Percentiles rank a stretch among this genome's conserved stretches.
Evolutionary conservation across 2,888 invertebrate species (phyloP).

Genomic region (Selenia dentaria): DNA sequence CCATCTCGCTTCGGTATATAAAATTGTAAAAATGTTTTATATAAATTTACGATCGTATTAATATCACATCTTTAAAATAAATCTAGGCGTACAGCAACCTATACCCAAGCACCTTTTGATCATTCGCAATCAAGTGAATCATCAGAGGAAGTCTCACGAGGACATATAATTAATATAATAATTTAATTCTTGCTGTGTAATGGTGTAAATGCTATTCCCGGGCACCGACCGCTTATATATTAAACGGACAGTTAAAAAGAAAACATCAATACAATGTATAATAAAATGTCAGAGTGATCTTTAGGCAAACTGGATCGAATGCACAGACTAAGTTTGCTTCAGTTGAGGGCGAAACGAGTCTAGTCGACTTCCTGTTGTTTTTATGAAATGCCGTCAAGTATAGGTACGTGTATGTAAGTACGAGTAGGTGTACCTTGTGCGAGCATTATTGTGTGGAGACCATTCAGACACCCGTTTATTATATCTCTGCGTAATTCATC

Average conservation of each 20-base stretch:
- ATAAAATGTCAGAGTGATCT: slow-evolving; percentile 80
- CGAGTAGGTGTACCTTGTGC: neutral
- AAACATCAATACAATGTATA: slow-evolving; percentile 41
- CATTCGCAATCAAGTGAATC: slow-evolving; percentile 13
- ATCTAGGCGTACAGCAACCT: too few relatives aligned
- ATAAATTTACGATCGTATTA: too few relatives aligned
- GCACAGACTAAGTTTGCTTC: slow-evolving; percentile 59
- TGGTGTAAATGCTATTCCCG: slow-evolving; percentile 10
- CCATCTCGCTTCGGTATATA: too few relatives aligned
- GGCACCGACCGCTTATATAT: neutral
- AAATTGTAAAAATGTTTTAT: too few relatives aligned
- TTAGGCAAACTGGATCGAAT: slow-evolving; percentile 67
- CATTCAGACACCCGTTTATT: neutral
- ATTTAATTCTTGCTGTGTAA: neutral
- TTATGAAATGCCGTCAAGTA: slow-evolving; percentile 45
- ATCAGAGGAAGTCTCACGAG: slow-evolving; percentile 13
- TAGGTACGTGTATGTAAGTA: slow-evolving; percentile 25
- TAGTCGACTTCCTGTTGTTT: slow-evolving; percentile 65
- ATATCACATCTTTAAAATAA: too few relatives aligned
- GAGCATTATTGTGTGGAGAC: neutral
- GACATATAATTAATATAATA: slow-evolving; percentile 11
- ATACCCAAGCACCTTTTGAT: too few relatives aligned
- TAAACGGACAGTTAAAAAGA: slow-evolving; percentile 37
- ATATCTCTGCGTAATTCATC: too few relatives aligned
- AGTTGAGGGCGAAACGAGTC: slow-evolving; percentile 73